Evolutionary conservation across 2,888 invertebrate species (phyloP), one percentile per base, ranked within the genome.

Genomic region (Diarsia mendica): DNA sequence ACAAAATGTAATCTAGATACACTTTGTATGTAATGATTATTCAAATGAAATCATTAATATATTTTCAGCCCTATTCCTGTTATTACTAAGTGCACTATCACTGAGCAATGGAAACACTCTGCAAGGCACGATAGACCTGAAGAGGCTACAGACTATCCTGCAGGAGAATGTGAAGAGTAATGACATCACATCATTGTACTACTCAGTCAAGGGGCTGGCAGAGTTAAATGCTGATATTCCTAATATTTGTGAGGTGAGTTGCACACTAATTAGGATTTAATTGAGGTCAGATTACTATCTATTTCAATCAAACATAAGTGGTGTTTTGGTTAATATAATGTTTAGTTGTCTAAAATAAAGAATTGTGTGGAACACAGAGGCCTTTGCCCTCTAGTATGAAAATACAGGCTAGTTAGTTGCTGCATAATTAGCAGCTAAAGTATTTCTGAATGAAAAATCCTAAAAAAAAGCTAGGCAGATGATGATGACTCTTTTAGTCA

Each of bases 171-270:
- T 97, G 9, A 95, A 94, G 79, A 97, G 97, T 74, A 96, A 97
- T 85, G 98, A 98, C 91, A 90, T 98, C 65, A 94, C 97, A 72
- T 94, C 97, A 8, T 93, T 98, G 49, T 98, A 98, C 91, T 98
- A 98, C 95, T 97, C 98, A 5, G 96, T 98, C 0, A 96, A 97
- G 72, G 99, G 98, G 66, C 97, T 98, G 74, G 97, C 97, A 85
- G 94, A 97, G 65, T 95, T 98, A 2, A 97, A 97, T 87, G 97
- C 97, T 84, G 92, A 97, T 20, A 92, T 98, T 77, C 97, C 96
- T 58, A 95, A 97, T 90, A 90, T 97, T 90, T 96, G 97, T 95
- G 93, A 97, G 93, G 98, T 98, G 93, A 95, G 89, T 79, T 48
- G 60, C 10, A 53, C 69, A 28, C 5, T 11, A 53, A 33, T 63